Base-by-base conservation (phyloP, 2,797 vertebrate species). In the Molossus alvarezi region DNA sequence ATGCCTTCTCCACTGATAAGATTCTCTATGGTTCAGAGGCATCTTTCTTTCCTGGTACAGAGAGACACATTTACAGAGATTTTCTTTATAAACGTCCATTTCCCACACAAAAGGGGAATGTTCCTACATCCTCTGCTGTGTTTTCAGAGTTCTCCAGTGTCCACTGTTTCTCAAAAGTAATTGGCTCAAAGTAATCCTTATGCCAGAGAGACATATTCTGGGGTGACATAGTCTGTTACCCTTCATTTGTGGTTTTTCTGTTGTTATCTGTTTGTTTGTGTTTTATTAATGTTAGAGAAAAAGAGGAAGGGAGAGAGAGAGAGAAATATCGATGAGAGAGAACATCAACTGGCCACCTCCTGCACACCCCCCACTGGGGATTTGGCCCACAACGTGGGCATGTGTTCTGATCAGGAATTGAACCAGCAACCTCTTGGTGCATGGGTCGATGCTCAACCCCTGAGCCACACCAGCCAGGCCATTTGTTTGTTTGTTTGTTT, bases 81-180 rank as follows among this genome's bases (percentile, higher is more conserved):
- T 80, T n/a, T 37, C 27, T 69, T 81, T 87, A 18, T 37, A 80
- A 73, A 90, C 58, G 12, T 29, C 58, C 33, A 21, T 64, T 64
- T 53, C 27, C 27, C 64, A 18, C 21, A 33, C 9, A 48, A 72
- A 72, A 73, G 57, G 12, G 20, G 12, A 57, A 57, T 4, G 45
- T 73, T n/a, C n/a, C n/a, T 67, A 84, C 9, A 84, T 25, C 8
- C 82, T 53, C n/a, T 21, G 13, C 2, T 91, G 29, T 73, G 4
- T 65, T 91, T 65, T 80, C 33, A 45, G 73, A 90, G 55, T 90
- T 80, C 73, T 80, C 18, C 48, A 45, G 27, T 57, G 57, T 29
- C 57, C 80, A 33, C 21, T 86, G 6, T 29, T 91, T 95, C 75
- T 86, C 48, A 86, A 51, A 94, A 86, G 23, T 17, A 64, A 65